Conservation (phyloP, 2,888 invertebrate species). For the Notocelia uddmanniana region DNA sequence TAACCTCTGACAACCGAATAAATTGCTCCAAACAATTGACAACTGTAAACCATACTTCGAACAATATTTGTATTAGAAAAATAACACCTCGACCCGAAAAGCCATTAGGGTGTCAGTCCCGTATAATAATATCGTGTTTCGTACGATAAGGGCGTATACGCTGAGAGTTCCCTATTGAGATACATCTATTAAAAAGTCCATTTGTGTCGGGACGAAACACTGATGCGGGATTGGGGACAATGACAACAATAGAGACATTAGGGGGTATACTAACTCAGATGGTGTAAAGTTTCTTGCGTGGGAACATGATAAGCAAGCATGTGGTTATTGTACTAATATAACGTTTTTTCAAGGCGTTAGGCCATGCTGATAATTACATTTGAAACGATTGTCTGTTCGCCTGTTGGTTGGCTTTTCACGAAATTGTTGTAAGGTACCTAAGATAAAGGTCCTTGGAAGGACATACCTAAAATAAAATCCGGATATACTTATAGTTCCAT, state of each 20-base stretch:
- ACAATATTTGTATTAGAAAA: conserved; percentile 13
- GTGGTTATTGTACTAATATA: conserved; percentile 3
- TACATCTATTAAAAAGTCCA: not conserved
- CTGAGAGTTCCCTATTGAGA: not conserved
- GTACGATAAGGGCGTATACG: not conserved
- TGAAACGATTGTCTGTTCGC: not conserved
- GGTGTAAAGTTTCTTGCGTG: conserved; percentile 17
- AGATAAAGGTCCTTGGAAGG: too few species aligned
- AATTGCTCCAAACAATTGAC: conserved; percentile 1
- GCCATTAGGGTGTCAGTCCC: conserved; percentile 18
- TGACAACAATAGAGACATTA: conserved; percentile 36
- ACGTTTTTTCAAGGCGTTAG: not conserved
- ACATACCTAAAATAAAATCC: too few species aligned
- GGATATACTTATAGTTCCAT: too few species aligned
- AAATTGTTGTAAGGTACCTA: not conserved
- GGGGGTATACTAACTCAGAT: conserved; percentile 4
- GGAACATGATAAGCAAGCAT: not conserved
- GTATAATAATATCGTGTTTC: conserved; percentile 4
- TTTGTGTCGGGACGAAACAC: not conserved
- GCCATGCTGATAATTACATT: not conserved
- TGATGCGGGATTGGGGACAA: conserved; percentile 32
- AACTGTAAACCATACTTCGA: not conserved
- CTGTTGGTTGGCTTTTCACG: not conserved
- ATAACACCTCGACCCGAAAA: not conserved
- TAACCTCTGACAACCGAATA: not conserved